Evolutionary conservation across 92 coral and sea anemone genomes (phyloP).

Genomic region (Paramuricea clavata): DNA sequence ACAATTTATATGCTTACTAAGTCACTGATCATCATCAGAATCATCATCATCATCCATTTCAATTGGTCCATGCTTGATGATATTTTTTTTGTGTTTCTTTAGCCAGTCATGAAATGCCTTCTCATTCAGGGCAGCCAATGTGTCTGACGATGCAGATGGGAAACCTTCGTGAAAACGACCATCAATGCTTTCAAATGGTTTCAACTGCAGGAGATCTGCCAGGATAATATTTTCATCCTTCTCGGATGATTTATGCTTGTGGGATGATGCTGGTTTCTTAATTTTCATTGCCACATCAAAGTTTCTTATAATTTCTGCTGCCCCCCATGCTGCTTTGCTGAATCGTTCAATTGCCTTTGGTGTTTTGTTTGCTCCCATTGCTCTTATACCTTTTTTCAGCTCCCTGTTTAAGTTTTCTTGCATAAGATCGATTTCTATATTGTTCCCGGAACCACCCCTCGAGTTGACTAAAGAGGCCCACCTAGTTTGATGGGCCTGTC

Average conservation of each 20-base stretch:
- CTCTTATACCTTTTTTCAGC: too few relatives aligned
- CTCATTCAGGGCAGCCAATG: background rate
- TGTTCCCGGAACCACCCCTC: too few relatives aligned
- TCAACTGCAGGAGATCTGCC: background rate
- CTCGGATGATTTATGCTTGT: background rate
- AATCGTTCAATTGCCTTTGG: conserved; percentile 15
- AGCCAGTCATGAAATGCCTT: conserved; percentile 9
- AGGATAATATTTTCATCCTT: conserved; percentile 6
- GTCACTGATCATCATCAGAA: too few relatives aligned
- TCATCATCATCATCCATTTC: conserved; percentile 4
- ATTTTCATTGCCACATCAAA: background rate
- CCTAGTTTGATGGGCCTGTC: too few relatives aligned
- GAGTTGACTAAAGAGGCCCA: too few relatives aligned
- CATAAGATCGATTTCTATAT: background rate
- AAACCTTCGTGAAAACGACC: background rate
- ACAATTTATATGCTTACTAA: too few relatives aligned
- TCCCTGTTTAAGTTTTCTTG: too few relatives aligned
- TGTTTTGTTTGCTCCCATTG: conserved; percentile 33
- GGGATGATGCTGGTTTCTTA: background rate
- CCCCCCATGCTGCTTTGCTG: background rate
- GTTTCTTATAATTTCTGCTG: background rate
- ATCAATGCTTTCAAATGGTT: background rate
- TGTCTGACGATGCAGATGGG: background rate
- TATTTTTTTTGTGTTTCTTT: background rate
- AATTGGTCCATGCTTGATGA: background rate